Evolutionary conservation across 92 coral and sea anemone species (phyloP).

Genomic region (Chrysogorgia sp.): DNA sequence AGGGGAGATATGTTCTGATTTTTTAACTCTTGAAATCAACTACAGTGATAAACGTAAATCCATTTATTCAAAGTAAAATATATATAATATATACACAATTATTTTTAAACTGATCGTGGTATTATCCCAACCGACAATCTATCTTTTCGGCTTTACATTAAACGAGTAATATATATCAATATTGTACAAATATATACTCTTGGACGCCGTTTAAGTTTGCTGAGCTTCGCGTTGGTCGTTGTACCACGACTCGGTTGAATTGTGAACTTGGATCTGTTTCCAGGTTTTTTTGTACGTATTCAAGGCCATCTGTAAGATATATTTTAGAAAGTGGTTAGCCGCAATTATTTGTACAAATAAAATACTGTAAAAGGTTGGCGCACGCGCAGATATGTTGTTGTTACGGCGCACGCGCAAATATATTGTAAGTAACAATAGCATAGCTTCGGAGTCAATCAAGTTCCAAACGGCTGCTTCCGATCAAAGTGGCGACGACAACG

Average conservation of each 20-base stretch:
- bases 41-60: not conserved
- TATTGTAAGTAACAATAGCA: too few relatives aligned
- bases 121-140: not conserved
- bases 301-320: not conserved
- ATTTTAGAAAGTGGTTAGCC: not conserved
- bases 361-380: too few relatives aligned
- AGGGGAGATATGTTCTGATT: too few relatives aligned
- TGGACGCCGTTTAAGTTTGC: not conserved
- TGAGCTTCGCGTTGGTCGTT: conserved; percentile 15
- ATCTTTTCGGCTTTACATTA: not conserved
- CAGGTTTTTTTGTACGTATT: conserved; percentile 1
- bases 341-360: too few relatives aligned
- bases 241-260: conserved; percentile 16
- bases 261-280: conserved; percentile 7
- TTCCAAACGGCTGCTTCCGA: too few relatives aligned
- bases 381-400: too few relatives aligned
- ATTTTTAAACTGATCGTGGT: not conserved
- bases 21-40: not conserved
- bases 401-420: too few relatives aligned
- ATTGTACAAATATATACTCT: not conserved
- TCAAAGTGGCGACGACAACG: too few relatives aligned
- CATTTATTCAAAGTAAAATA: conserved; percentile 19
- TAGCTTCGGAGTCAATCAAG: too few relatives aligned
- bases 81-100: conserved; percentile 18
- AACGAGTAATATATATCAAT: not conserved